Base-by-base conservation (phyloP, 2,113 vertebrate species). In the Nesospiza acunhae region DNA sequence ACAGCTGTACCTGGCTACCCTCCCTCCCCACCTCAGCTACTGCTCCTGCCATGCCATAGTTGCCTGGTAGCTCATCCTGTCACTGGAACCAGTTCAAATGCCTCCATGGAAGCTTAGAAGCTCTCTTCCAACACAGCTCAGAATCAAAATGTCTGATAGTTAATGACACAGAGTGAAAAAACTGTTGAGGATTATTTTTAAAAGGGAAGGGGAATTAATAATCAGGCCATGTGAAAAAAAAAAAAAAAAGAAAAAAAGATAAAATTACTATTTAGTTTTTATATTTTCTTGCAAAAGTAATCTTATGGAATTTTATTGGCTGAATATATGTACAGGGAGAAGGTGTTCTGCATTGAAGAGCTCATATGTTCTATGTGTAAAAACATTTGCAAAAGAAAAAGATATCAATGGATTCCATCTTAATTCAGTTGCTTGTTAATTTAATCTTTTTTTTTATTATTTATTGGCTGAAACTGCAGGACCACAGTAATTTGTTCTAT, bases 371-470 rank as follows among this genome's bases (percentile, higher is more conserved):
- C 77, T 63, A 67, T 21, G 9, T 55, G 24, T 73, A 70, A 70
- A 93, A 67, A 46, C 67, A 86, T 85, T 88, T 77, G 24, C 52
- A 68, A 85, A 80, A 37, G 16, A n/a, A 80, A 87, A 85, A 66
- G 2, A 41, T 26, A 80, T 26, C 58, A 59, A 10, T 50, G 42
- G 72, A 37, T 85, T 85, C 41, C 52, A 74, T 87, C 50, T 62
- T 76, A 93, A 80, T 88, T 88, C 60, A 67, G 35, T 86, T 90
- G 42, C 28, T 94, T 86, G 44, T 63, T 96, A 90, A 92, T 93
- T 78, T 76, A 68, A 69, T 91, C 0, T 63, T 85, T 30, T 21
- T 53, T 62, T 85, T 30, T 31, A n/a, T n/a, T 30, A 87, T 93
- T 90, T 86, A 80, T 78, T 84, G 78, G 6, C 80, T 89, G 76